phyloP scores from a whole-genome alignment of 2,113 vertebrate species.

The Panthera leo region DNA sequence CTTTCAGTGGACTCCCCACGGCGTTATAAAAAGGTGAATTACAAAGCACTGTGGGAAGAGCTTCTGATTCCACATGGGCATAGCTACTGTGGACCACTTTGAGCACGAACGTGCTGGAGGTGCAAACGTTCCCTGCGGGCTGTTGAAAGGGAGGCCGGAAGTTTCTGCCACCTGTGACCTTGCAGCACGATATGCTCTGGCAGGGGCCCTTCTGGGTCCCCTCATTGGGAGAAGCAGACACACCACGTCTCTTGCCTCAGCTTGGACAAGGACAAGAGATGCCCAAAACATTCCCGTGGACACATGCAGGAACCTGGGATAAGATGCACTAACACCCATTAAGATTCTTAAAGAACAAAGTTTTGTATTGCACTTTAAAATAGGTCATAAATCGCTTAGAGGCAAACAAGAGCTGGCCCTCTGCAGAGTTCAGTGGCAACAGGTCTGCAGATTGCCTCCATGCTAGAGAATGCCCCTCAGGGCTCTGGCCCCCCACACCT shows the following conservation, averaged over 20 bases:
- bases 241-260: neutral
- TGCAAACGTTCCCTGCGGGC: slow-evolving; percentile 40
- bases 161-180: slow-evolving; percentile 46
- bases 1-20: slow-evolving; percentile 20
- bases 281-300: neutral
- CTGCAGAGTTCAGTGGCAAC: neutral
- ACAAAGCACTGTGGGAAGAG: neutral
- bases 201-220: slow-evolving; percentile 19
- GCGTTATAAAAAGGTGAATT: neutral
- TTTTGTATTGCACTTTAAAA: neutral
- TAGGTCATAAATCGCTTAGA: neutral
- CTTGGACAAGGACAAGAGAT: neutral
- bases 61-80: neutral
- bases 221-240: neutral
- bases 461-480: neutral
- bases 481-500: neutral
- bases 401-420: neutral
- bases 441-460: neutral
- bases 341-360: neutral
- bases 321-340: neutral
- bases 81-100: neutral
- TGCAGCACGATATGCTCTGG: neutral
- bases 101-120: neutral
- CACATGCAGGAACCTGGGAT: neutral
- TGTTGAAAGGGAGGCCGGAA: slow-evolving; percentile 58